These are phyloP conservation scores for Prenolepis imparis DNA, from an alignment of 2,888 invertebrate species.

Conservation along the genomic window DNA sequence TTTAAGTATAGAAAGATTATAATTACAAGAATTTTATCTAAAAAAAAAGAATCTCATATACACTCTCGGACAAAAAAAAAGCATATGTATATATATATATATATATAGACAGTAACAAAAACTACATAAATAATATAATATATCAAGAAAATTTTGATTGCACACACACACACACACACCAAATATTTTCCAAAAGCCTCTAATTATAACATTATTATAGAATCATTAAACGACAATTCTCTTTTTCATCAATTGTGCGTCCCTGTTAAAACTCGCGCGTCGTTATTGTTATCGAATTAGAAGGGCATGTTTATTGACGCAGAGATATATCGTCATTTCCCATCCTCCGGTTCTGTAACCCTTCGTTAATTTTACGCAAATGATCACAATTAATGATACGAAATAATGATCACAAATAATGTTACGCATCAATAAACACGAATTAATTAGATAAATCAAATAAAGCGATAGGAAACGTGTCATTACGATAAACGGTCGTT, in stretches of 20 bases:
- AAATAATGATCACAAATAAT: background rate
- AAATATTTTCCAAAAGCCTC: background rate
- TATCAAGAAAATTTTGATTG: background rate
- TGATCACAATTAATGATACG: background rate
- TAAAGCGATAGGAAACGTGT: background rate
- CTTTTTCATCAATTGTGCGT: background rate
- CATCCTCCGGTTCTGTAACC: background rate
- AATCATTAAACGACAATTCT: background rate
- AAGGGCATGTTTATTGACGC: background rate
- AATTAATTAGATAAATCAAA: conserved; percentile 2
- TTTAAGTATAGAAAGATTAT: background rate
- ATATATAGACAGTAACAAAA: background rate
- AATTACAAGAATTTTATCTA: background rate
- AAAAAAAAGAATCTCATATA: background rate
- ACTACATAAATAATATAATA: background rate
- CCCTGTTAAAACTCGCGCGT: background rate
- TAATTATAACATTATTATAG: background rate
- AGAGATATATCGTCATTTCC: background rate
- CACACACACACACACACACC: no score
- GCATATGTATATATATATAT: background rate
- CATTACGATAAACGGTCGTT: background rate
- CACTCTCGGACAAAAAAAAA: background rate
- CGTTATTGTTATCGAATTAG: background rate
- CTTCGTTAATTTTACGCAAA: conserved; percentile 8
- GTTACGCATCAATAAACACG: no score